Conservation (phyloP, 2,797 vertebrate genomes). For the Brachyalestes nurse region DNA sequence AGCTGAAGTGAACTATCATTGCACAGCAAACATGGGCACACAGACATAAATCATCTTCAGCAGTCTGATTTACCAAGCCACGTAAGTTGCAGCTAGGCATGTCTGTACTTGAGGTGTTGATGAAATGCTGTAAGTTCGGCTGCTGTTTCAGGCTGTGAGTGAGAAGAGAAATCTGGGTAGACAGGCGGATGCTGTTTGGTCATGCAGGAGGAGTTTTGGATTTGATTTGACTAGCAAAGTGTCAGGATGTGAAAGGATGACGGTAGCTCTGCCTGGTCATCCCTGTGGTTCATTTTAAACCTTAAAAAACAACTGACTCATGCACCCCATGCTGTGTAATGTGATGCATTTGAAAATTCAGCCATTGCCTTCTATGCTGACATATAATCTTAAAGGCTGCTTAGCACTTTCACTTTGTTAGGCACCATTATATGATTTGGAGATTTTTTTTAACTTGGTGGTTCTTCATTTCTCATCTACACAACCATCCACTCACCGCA, state of each 20-base stretch:
- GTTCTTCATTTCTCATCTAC: neutral
- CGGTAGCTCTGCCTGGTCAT: neutral
- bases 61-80: conserved; percentile 38
- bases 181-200: conserved; percentile 8
- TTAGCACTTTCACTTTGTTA: neutral
- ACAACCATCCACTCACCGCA: neutral
- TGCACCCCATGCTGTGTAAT: neutral
- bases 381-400: neutral
- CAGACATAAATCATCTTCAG: conserved; percentile 45
- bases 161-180: neutral
- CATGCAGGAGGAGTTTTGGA: neutral
- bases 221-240: conserved; percentile 36
- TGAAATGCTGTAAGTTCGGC: conserved; percentile 8
- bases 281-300: neutral
- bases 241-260: neutral
- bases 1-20: conserved; percentile 28
- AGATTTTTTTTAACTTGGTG: no score
- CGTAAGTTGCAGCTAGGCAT: conserved; percentile 24
- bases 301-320: neutral
- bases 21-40: conserved; percentile 20
- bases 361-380: neutral
- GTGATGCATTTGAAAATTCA: neutral
- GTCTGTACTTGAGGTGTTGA: conserved; percentile 1
- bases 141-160: neutral
- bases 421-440: no score